Base-by-base conservation (phyloP, 2,888 invertebrate genomes). In the Cephus pulcher region DNA sequence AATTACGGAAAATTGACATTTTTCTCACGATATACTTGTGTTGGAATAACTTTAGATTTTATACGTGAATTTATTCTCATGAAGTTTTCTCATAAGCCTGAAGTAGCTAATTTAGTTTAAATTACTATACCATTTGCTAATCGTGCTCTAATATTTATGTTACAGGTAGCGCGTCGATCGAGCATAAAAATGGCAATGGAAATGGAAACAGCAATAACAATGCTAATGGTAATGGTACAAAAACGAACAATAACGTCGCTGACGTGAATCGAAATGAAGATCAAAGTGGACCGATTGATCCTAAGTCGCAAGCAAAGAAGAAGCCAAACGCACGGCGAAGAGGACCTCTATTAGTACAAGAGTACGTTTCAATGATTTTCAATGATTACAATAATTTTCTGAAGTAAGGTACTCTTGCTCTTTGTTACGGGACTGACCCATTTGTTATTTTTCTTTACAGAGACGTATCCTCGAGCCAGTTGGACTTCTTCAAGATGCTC, bases 401-500 rank as follows among this genome's bases (percentile, higher is more conserved):
- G 15, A 32, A 9, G 15, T 32, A 32, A 34, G 73, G 15, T 15
- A 40, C 15, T 40, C 15, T 40, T 40, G 40, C 40, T 40, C 40
- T 6, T 6, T 15, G 6, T 40, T 4, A 40, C 40, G 40, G 6
- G 15, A 40, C 40, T 40, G 40, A 40, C 15, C 15, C 40, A 40
- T 40, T 40, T 40, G 4, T 82, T 81, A 81, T 79, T 84, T 83
- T 83, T 88, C 88, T 84, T 95, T 95, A 76, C 94, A 97, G 97
- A 91, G 97, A 97, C 93, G 95, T 97, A 91, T 97, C 97, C 81
- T 94, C 95, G 82, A 98, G 98, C 91, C 98, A 98, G 92, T 94
- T 96, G 90, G 97, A 98, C 90, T 98, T 98, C 93, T 98, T 98
- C 93, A 96, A 95, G 91, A 97, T 97, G 96, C 93, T 98, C 86